Percentiles rank a stretch among this genome's conserved stretches.
phyloP scores from a whole-genome alignment of 2,113 vertebrate genomes.

The Chiloscyllium plagiosum region DNA sequence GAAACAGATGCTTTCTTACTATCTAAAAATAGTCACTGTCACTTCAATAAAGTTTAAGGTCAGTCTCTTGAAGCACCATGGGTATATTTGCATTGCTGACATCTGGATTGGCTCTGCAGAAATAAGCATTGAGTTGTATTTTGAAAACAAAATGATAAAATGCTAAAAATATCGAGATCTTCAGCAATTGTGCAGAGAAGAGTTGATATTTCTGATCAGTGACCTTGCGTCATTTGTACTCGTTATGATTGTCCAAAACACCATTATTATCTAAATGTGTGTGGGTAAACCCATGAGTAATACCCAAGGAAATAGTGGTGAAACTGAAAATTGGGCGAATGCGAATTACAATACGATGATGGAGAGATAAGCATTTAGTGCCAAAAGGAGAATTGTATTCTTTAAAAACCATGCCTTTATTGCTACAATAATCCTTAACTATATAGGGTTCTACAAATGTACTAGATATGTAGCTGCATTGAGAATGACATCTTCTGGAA shows the following conservation, averaged over 20 bases:
- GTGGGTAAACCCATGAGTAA: too few species aligned
- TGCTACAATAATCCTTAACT: background rate
- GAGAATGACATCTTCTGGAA: background rate
- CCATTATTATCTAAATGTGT: too few species aligned
- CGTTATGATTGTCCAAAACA: too few species aligned
- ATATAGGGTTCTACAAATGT: background rate
- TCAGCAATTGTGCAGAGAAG: too few species aligned
- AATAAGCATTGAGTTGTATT: background rate
- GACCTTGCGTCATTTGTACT: too few species aligned
- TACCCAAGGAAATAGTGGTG: background rate
- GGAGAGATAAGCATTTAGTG: background rate
- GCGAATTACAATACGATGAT: background rate
- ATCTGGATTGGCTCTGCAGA: background rate
- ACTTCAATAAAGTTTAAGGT: background rate
- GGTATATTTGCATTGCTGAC: background rate
- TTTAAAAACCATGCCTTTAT: background rate
- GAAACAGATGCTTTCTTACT: too few species aligned
- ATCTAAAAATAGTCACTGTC: too few species aligned
- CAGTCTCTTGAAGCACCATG: background rate
- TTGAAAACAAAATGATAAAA: background rate
- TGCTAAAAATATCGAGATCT: background rate
- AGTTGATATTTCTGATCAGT: too few species aligned
- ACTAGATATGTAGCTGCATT: background rate
- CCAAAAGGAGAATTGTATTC: background rate
- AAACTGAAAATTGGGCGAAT: background rate